Percentiles rank a stretch among this genome's conserved stretches.
phyloP scores from a whole-genome alignment of 2,797 vertebrate species.

The Sitta carolinensis region DNA sequence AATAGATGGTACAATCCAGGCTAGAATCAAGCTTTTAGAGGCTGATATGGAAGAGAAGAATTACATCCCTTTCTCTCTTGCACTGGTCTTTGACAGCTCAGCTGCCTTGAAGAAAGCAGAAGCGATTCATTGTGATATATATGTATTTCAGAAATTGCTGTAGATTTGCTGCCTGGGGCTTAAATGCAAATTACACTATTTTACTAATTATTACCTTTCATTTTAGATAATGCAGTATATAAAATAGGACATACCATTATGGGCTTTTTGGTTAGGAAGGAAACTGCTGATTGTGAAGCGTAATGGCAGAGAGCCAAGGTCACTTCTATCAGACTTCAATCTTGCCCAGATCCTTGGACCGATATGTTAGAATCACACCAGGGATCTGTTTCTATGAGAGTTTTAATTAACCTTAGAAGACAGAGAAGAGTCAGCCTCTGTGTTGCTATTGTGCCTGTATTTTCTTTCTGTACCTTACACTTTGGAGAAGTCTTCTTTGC shows the following conservation, averaged over 20 bases:
- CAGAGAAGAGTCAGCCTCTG: neutral
- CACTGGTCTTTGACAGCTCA: neutral
- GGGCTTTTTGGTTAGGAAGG: neutral
- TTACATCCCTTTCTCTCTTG: neutral
- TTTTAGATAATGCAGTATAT: neutral
- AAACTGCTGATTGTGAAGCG: neutral
- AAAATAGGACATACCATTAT: neutral
- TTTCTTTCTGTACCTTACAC: neutral
- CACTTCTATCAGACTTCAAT: conserved; percentile 19
- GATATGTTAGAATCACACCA: conserved; percentile 14
- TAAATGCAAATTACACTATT: conserved; percentile 32
- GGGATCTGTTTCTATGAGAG: conserved; percentile 28
- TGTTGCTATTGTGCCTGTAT: neutral
- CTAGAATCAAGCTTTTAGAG: neutral
- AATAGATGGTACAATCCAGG: neutral
- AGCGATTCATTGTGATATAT: neutral
- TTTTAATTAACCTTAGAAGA: conserved; percentile 62
- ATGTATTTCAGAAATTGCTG: neutral
- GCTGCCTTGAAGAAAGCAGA: neutral
- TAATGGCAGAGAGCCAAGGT: conserved; percentile 28
- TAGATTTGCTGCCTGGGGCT: conserved; percentile 6
- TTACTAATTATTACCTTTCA: conserved; percentile 51
- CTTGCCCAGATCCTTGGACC: neutral
- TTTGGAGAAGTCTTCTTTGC: neutral
- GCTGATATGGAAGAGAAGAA: neutral